Evolutionary conservation across 1,140 invertebrate species (phyloP).

Genomic region (Heliconius melpomene): DNA sequence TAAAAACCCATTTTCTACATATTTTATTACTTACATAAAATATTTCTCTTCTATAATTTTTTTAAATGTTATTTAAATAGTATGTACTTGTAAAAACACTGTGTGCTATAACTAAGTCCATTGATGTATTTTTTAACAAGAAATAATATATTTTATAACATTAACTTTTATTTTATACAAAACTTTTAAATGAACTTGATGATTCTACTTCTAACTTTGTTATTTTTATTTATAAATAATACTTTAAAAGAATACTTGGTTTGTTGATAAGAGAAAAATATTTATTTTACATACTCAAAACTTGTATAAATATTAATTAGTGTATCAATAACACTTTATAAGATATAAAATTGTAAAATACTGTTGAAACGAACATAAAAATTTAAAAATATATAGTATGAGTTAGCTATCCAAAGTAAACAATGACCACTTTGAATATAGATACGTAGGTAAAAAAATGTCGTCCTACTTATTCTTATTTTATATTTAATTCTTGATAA

Average conservation of each 20-base stretch:
- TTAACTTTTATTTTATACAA: not conserved
- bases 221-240: not conserved
- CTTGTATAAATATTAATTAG: too few species aligned
- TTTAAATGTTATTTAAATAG: not conserved
- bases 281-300: too few species aligned
- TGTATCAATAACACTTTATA: too few species aligned
- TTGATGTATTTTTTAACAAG: not conserved
- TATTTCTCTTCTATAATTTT: not conserved
- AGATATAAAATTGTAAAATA: not conserved
- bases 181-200: not conserved
- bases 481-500: not conserved
- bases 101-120: conserved; percentile 10
- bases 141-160: conserved; percentile 2
- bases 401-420: too few species aligned
- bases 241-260: too few species aligned
- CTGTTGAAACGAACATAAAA: too few species aligned
- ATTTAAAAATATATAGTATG: too few species aligned
- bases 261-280: too few species aligned
- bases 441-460: not conserved
- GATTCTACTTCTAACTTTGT: not conserved
- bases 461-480: not conserved
- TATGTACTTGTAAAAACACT: not conserved
- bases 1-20: not conserved
- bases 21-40: not conserved
- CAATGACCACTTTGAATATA: not conserved